These are phyloP conservation scores for Scolopax mira DNA, from an alignment of 2,113 vertebrate genomes.

Conservation along the genomic window DNA sequence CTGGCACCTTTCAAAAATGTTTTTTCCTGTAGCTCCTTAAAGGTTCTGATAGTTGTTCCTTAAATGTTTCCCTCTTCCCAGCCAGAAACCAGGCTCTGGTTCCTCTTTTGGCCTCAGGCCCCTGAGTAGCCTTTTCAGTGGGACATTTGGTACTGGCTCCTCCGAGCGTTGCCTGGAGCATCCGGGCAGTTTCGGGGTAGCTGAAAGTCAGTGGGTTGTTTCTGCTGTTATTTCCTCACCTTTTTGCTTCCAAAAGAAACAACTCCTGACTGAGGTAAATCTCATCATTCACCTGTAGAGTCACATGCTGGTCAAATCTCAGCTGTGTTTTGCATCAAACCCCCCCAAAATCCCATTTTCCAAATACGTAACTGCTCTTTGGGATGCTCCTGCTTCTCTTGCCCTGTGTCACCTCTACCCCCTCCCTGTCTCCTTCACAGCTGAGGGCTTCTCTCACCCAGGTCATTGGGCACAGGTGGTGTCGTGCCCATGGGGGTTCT, in stretches of 20 bases:
- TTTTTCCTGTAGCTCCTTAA: not conserved
- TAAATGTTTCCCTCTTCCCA: not conserved
- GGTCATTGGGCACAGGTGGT: accelerated
- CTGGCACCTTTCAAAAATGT: not conserved
- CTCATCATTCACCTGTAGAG: not conserved
- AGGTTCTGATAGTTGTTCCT: not conserved
- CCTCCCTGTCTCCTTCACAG: not conserved
- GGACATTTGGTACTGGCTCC: not conserved
- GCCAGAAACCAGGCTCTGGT: not conserved
- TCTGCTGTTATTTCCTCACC: not conserved
- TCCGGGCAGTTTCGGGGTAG: accelerated
- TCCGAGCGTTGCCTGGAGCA: too few species aligned
- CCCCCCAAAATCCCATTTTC: too few species aligned
- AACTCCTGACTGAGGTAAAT: accelerated
- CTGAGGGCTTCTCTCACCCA: not conserved
- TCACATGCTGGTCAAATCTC: not conserved
- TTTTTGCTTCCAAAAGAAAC: not conserved
- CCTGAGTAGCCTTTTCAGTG: not conserved
- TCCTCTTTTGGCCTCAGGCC: not conserved
- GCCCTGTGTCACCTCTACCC: not conserved
- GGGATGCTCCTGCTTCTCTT: not conserved
- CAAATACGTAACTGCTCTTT: not conserved
- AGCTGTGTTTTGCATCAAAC: not conserved
- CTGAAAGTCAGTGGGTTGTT: not conserved
- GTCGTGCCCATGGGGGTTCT: accelerated